Evolutionary conservation across 2,113 vertebrate species (phyloP), one percentile per base, ranked within the genome.

Genomic region (Corynorhinus townsendii): DNA sequence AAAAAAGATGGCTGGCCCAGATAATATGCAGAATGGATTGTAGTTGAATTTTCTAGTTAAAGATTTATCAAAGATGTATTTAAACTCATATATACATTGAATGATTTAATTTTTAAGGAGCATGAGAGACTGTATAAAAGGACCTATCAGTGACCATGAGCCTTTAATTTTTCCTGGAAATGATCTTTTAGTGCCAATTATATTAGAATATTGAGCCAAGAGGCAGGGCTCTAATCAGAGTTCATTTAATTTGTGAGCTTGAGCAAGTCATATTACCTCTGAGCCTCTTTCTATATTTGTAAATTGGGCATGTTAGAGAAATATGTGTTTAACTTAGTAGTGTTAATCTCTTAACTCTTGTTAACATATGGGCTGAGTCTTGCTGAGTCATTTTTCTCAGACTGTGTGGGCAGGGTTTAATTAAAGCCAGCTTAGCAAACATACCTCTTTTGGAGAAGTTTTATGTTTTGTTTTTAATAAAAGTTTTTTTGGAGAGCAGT

Each of bases 361-460:
- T 94, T 95, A 93, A 90, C 94, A 90, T 92, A 86, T 66, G 85
- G 94, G 14, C 62, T 93, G 40, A 86, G 73, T 95, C 81, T 93
- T 96, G 95, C 95, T 96, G 97, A 97, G 96, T 97, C 97, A 97
- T 96, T 96, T 95, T 95, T 93, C 90, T 94, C 49, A 93, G 89
- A 80, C 66, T 85, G 0, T 72, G 80, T 94, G 81, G 93, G 85
- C 9, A 64, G 90, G 88, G 85, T 93, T 84, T 96, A 95, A 94
- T 97, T 95, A 96, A 94, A 91, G 79, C 40, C 69, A 94, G 38
- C 90, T 91, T 73, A 76, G 59, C 76, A 91, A 82, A 92, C 45
- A 28, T 47, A 71, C 49, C 64, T 88, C 62, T 93, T 92, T 2
- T 79, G 26, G 91, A 93, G 87, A 95, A 87, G n/a, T 87, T 93